Evolutionary conservation across 2,113 vertebrate species (phyloP), one percentile per base, ranked within the genome.

Genomic region (Okapia johnstoni): DNA sequence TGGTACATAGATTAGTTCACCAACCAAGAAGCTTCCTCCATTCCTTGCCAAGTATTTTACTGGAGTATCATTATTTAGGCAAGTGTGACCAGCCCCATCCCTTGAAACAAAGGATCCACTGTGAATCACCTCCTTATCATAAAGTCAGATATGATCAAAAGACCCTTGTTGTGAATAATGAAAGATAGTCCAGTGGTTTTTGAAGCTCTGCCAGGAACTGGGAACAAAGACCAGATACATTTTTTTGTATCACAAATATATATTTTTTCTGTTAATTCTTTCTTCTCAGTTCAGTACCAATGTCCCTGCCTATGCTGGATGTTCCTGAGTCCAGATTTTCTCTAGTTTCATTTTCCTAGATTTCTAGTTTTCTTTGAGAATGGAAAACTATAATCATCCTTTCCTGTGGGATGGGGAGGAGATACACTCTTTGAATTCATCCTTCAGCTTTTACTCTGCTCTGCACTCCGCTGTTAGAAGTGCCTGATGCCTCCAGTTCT

Each of bases 261-360:
- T 83, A 21, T 58, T 57, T 81, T 88, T 96, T 93, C 30, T 93
- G n/a, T 93, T 92, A 80, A 54, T 96, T 23, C 46, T 92, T 88
- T 93, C 21, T 83, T 23, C 76, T 52, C 15, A 28, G 19, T 88
- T 92, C 50, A 92, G 30, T 87, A 88, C n/a, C 33, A 6, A 5
- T 88, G 46, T 54, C 52, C 77, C 50, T 15, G 43, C 7, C 43
- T 88, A 21, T 73, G 9, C 55, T 17, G n/a, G 26, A 73, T 81
- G 16, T 81, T 96, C 90, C 21, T 73, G 40, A 83, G 21, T 96
- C 16, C 54, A 88, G 61, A 93, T 76, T 87, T 46, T n/a, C 40
- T 87, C 50, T 88, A 13, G 33, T 84, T 54, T 52, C 40, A 76
- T 84, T 85, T 66, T 76, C 88, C 50, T 84, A 36, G 9, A 54